A percentile compares a stretch with the other conserved stretches of the same genome.
These are phyloP conservation scores for Hydrotaea diabolus DNA, from an alignment of 2,888 invertebrate genomes.

Conservation along the genomic window DNA sequence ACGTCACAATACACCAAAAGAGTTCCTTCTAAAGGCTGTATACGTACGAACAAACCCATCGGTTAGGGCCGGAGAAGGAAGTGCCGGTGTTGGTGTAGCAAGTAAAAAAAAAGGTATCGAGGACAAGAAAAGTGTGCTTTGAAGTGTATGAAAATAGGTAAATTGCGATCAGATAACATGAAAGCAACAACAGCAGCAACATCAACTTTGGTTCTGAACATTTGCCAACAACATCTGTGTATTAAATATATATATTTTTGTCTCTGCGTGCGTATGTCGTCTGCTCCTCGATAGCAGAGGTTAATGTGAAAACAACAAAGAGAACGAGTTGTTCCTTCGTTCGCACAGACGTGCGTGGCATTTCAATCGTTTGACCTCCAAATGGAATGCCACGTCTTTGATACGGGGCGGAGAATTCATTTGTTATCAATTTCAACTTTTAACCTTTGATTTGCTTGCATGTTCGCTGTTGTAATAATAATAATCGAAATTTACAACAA, in stretches of 20 bases:
- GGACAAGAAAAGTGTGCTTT: constrained; percentile 30
- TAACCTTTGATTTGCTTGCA: constrained; percentile 8
- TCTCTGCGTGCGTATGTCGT: too few species aligned
- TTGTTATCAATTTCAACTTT: constrained; percentile 28
- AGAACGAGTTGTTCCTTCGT: constrained; percentile 18
- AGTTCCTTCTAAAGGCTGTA: too few species aligned
- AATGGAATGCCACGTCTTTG: not conserved
- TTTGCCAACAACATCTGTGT: constrained; percentile 20
- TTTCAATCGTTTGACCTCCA: constrained; percentile 17
- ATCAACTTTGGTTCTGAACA: constrained; percentile 5
- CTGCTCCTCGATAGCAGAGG: constrained; percentile 1
- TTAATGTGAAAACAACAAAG: constrained; percentile 31
- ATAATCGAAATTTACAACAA: not conserved
- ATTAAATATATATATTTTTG: not conserved
- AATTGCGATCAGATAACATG: constrained; percentile 32
- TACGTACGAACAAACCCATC: too few species aligned
- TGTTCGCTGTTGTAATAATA: not conserved
- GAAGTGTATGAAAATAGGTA: constrained; percentile 39
- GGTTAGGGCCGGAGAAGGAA: too few species aligned
- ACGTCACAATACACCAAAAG: not conserved
- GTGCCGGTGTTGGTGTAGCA: not conserved
- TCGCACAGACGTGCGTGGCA: constrained; percentile 10
- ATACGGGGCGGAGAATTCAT: not conserved
- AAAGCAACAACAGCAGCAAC: constrained; percentile 7
- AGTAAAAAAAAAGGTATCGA: constrained; percentile 4